These are phyloP conservation scores for Castor canadensis DNA, from an alignment of 2,113 vertebrate species.

Conservation along the genomic window DNA sequence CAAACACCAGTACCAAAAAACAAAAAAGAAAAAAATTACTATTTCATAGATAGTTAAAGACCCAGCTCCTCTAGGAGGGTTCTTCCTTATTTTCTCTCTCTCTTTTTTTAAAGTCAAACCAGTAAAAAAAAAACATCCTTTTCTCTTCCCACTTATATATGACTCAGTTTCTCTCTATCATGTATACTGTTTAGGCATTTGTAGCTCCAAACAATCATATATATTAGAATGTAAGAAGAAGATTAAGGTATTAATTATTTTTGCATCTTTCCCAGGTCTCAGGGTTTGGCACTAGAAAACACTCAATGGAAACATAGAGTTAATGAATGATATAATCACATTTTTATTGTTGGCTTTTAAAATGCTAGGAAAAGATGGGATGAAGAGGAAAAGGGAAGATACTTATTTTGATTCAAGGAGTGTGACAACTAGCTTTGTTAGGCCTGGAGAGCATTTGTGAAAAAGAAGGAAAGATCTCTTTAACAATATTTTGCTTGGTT, in stretches of 20 bases:
- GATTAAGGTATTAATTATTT: neutral
- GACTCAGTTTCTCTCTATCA: neutral
- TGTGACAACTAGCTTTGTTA: conserved; percentile 51
- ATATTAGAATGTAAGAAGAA: neutral
- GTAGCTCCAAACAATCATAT: neutral
- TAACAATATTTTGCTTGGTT: conserved; percentile 73
- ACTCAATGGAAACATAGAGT: neutral
- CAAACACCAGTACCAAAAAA: too few species aligned
- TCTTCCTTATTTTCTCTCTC: neutral
- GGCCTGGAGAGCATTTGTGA: conserved; percentile 30
- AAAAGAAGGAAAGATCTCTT: conserved; percentile 38
- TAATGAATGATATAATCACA: conserved; percentile 24
- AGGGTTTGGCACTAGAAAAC: neutral
- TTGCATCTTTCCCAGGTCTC: neutral
- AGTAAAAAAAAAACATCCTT: neutral
- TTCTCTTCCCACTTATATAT: neutral
- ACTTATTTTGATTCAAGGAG: conserved; percentile 60
- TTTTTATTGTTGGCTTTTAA: conserved; percentile 7
- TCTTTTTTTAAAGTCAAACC: neutral
- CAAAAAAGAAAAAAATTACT: too few species aligned
- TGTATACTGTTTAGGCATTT: neutral
- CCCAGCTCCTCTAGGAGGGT: neutral
- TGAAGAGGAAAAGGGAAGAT: conserved; percentile 19
- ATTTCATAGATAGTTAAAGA: neutral
- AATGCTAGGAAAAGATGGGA: neutral